Evolutionary conservation across 2,888 invertebrate genomes (phyloP), one percentile per base, ranked within the genome.

Genomic region (Sympetrum striolatum): DNA sequence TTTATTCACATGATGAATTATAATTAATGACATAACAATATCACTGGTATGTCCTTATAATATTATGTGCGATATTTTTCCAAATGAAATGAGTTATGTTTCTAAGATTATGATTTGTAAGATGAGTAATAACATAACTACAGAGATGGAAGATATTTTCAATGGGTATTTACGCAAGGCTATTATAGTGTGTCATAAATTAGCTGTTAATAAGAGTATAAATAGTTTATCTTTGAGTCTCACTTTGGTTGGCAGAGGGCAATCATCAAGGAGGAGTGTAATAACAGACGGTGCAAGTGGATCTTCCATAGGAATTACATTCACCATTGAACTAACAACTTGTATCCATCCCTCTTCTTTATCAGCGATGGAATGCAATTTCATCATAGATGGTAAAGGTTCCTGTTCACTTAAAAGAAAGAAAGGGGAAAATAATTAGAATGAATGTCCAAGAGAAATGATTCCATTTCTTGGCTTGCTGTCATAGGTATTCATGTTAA

Each of bases 301-400:
- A 94, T 98, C 96, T 90, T 96, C 96, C 92, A 94, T 93, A 0
- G 98, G 98, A 91, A 98, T 97, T 35, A 97, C 96, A 92, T 96
- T 96, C 79, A 98, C 96, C 95, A 98, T 96, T 0, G 98, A 97
- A 91, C 96, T 95, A 0, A 98, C 96, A 64, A 98, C 96, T 93
- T 97, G 96, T 91, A 98, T 96, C 98, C 98, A 99, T 0, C 98
- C 98, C 91, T 97, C 97, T 92, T 98, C 98, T 92, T 97, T 96
- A 92, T 98, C 98, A 79, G 98, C 98, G 91, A 98, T 97, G 91
- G 96, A 95, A 93, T 98, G 97, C 64, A 98, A 94, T 92, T 96
- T 96, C 91, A 97, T 94, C 95, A 98, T 96, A 0, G 98, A 97
- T 90, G 96, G 96, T 0, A 98, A 98, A 4, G 98, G 97, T 92